Evolutionary conservation across 2,888 invertebrate species (phyloP), one percentile per base, ranked within the genome.

Genomic region (Erebia epiphron): DNA sequence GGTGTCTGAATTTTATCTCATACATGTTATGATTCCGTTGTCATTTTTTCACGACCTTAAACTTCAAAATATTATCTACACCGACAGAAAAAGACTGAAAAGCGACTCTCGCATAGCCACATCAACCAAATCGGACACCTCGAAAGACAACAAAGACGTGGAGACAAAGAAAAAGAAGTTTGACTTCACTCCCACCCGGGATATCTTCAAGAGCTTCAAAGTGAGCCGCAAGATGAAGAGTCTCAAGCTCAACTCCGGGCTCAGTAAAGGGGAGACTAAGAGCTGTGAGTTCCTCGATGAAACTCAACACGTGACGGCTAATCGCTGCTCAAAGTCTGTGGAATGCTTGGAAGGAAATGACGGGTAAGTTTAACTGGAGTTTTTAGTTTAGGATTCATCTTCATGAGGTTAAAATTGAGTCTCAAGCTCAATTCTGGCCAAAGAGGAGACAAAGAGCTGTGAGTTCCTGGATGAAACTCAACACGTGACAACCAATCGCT

Each of bases 121-220:
- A 72, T 86, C 89, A 0, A 87, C 89, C 0, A 92, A 92, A 79
- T 87, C 88, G 0, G 91, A 92, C 68, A 81, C 82, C 0, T 75
- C 86, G n/a, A 90, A 91, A 72, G 92, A 88, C 54, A 85, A 49
- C 57, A 67, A 86, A 72, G 88, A 90, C 76, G 85, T 87, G 5
- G 91, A 90, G 56, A 86, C 90, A 0, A 92, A 93, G 73, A 94
- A 94, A 83, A 93, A 93, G 78, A 87, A 87, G 60, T 94, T 94
- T 80, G 93, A 93, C 82, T 91, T 93, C 83, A 85, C 94, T 0
- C 93, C 94, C 1, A 86, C 92, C 0, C 83, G 89, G 0, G 91
- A 93, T 75, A 89, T 93, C 50, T 92, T 94, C 83, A 91, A 88
- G 75, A 93, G 89, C 76, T 93, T 92, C 83, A 89, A 89, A 73